Percentiles rank a stretch among this genome's conserved stretches.
Evolutionary conservation across 2,888 invertebrate species (phyloP).

Genomic region (Hemithea aestivaria): DNA sequence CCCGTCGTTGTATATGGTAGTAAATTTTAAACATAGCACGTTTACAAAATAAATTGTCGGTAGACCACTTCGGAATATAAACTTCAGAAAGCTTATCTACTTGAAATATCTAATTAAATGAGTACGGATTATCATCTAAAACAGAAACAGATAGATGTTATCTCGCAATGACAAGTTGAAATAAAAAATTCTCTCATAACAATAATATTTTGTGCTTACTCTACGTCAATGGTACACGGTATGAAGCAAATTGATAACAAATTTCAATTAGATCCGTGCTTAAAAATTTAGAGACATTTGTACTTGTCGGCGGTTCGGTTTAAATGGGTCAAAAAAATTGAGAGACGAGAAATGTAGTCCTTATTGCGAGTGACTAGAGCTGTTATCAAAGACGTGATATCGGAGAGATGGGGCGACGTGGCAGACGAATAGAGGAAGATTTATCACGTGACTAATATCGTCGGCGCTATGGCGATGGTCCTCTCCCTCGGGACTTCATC

Average conservation of each 20-base stretch:
- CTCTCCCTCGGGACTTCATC: constrained; percentile 72
- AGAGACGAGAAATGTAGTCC: constrained; percentile 55
- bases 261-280: constrained; percentile 27
- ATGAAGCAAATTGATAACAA: constrained; percentile 24
- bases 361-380: constrained; percentile 52
- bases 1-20: constrained; percentile 8
- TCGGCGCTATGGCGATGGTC: constrained; percentile 63
- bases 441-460: constrained; percentile 78
- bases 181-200: too few relatives aligned
- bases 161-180: too few relatives aligned
- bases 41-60: constrained; percentile 17
- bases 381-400: constrained; percentile 20
- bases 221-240: constrained; percentile 17
- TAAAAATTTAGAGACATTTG: constrained; percentile 28
- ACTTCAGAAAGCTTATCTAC: too few relatives aligned
- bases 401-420: constrained; percentile 48
- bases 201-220: too few relatives aligned
- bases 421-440: constrained; percentile 61
- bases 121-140: too few relatives aligned
- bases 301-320: constrained; percentile 28
- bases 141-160: too few relatives aligned
- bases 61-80: constrained; percentile 4
- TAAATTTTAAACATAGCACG: constrained; percentile 15
- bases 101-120: too few relatives aligned
- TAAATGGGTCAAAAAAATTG: constrained; percentile 56